Conservation (phyloP, 2,888 invertebrate genomes). For the Osedax frankpressi region DNA sequence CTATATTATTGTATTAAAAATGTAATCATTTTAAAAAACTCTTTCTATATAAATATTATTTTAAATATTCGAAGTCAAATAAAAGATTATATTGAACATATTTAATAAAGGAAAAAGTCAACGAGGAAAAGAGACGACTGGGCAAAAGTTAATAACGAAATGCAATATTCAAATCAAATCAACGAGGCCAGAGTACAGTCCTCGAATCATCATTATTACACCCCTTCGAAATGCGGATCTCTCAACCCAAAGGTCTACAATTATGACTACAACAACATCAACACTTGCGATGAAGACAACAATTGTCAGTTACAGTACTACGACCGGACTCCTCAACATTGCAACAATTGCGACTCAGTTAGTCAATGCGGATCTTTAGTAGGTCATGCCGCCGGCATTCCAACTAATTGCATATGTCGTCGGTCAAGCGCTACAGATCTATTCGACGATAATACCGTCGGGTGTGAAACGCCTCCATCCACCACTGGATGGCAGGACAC, state of each 20-base stretch:
- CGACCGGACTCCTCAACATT: background rate
- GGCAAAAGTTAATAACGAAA: background rate
- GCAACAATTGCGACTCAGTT: background rate
- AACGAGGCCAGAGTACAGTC: background rate
- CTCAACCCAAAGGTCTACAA: background rate
- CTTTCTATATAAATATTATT: background rate
- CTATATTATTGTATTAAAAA: no score
- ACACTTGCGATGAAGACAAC: background rate
- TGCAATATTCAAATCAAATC: background rate
- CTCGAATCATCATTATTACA: background rate
- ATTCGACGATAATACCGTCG: background rate
- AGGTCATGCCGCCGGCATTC: background rate
- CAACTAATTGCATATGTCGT: background rate
- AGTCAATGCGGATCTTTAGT: background rate
- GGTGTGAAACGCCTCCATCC: background rate
- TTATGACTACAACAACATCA: background rate
- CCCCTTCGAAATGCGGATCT: background rate
- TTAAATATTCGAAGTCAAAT: background rate
- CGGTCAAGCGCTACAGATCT: background rate
- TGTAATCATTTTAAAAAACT: no score
- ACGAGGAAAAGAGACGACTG: background rate
- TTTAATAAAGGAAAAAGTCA: background rate
- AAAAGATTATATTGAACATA: no score
- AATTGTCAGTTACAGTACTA: background rate
- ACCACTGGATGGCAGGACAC: background rate